A percentile compares a stretch with the other conserved stretches of the same genome.
phyloP scores from a whole-genome alignment of 2,797 vertebrate genomes.

The Sebastes nivosus region DNA sequence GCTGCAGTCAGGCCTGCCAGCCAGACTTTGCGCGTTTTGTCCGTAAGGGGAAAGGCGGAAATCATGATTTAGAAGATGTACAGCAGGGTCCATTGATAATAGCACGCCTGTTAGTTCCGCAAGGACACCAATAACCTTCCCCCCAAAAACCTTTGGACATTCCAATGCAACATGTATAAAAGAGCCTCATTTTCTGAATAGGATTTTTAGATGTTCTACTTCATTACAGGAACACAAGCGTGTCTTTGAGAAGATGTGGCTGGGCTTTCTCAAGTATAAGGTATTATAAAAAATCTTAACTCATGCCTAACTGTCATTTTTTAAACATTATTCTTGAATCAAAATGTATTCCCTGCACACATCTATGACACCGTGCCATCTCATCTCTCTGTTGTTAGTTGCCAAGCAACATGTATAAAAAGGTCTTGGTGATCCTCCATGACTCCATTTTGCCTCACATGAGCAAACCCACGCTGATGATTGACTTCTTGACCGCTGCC shows the following conservation, averaged over 20 bases:
- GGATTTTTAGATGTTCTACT: background rate
- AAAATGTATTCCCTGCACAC: background rate
- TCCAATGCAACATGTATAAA: no score
- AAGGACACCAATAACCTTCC: no score
- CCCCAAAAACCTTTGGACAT: no score
- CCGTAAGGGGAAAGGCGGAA: no score
- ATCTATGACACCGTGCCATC: background rate
- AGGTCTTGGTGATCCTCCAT: constrained; percentile 91
- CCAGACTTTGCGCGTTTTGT: no score
- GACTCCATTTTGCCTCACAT: constrained; percentile 93
- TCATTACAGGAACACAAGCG: constrained; percentile 89
- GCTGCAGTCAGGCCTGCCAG: no score
- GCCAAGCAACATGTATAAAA: constrained; percentile 91
- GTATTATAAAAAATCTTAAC: constrained; percentile 63
- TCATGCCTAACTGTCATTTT: background rate
- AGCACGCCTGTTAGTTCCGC: fast-evolving
- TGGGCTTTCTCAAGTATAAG: constrained; percentile 92
- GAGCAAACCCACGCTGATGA: constrained; percentile 93
- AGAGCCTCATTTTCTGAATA: no score
- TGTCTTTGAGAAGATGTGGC: constrained; percentile 92
- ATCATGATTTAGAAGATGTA: no score
- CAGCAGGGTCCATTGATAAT: no score
- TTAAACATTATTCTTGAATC: background rate
- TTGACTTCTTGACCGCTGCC: constrained; percentile 93
- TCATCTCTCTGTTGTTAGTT: constrained; percentile 78